Conservation (phyloP, 2,113 vertebrate species). For the Cochlearius cochlearius region DNA sequence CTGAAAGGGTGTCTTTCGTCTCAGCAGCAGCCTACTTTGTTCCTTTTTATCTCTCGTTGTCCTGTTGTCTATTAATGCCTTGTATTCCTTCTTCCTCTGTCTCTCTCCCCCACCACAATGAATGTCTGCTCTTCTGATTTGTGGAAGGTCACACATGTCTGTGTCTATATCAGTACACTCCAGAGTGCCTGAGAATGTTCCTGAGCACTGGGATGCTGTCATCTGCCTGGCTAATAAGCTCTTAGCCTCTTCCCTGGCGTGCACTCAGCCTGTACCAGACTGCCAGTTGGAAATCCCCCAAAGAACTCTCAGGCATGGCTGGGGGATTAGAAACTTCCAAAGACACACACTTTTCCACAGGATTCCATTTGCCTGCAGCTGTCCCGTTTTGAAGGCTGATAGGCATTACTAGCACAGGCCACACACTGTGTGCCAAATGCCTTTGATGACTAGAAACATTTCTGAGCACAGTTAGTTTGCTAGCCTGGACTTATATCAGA, state of each 20-base stretch:
- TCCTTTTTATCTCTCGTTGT: background rate
- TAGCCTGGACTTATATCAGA: background rate
- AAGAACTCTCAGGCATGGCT: background rate
- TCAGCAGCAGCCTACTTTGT: background rate
- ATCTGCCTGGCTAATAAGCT: background rate
- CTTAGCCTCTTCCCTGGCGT: background rate
- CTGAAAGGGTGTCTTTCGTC: background rate
- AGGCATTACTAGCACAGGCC: background rate
- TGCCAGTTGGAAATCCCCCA: background rate
- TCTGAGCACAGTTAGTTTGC: background rate
- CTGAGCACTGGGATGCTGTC: background rate
- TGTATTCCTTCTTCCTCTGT: background rate
- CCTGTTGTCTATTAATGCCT: background rate
- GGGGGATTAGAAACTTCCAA: background rate
- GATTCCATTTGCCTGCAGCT: background rate
- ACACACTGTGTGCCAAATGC: background rate
- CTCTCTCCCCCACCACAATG: background rate
- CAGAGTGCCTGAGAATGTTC: background rate
- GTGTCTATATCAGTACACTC: background rate
- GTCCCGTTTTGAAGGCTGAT: background rate
- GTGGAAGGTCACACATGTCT: rapidly evolving
- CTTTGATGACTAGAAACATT: background rate
- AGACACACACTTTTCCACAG: background rate
- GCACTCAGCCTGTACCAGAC: background rate
- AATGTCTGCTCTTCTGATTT: background rate